These are phyloP conservation scores for Mercenaria mercenaria DNA, from an alignment of 1,140 invertebrate genomes.

Conservation along the genomic window DNA sequence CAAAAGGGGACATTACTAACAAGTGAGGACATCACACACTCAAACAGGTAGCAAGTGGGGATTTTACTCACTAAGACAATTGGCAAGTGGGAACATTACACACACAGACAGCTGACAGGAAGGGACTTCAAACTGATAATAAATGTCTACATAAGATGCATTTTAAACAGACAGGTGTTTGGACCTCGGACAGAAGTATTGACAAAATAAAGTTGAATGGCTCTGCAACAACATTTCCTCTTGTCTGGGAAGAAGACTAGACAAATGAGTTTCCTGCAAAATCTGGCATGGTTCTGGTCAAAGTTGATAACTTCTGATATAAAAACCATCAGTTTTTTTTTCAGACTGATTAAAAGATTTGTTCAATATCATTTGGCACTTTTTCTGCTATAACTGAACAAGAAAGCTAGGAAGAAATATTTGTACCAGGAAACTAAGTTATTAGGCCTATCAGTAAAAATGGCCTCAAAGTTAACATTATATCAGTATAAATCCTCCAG, in stretches of 20 bases:
- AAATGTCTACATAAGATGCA: no score
- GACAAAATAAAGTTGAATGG: no score
- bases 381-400: neutral
- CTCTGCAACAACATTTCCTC: no score
- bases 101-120: no score
- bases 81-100: no score
- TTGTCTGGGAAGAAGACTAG: neutral
- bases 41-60: no score
- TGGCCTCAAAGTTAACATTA: neutral
- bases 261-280: constrained; percentile 2
- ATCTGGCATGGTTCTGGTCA: neutral
- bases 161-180: no score
- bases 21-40: no score
- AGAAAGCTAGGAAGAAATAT: neutral
- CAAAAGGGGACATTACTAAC: no score
- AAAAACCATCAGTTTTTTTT: neutral
- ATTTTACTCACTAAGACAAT: no score
- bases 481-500: neutral
- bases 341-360: constrained; percentile 9
- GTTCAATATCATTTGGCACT: neutral
- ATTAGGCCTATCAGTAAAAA: constrained; percentile 8
- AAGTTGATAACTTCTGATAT: constrained; percentile 6
- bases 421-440: neutral
- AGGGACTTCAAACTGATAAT: no score
- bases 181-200: no score